Conservation (phyloP, 2,888 invertebrate species). For the Synanthedon andrenaeformis region DNA sequence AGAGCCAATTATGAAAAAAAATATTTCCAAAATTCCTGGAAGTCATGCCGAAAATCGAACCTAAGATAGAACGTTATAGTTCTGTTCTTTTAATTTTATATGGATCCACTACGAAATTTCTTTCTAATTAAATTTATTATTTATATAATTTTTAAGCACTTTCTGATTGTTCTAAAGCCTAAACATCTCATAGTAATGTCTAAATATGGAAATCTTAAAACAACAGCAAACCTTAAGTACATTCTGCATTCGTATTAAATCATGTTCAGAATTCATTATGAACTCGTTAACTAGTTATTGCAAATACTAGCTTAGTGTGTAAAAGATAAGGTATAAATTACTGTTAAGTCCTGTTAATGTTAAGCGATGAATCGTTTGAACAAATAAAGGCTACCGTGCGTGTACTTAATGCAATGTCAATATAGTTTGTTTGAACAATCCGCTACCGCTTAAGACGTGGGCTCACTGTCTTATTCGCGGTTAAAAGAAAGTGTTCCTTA, state of each 20-base stretch:
- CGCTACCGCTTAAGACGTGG: slow-evolving; percentile 20
- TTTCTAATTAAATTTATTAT: too few relatives aligned
- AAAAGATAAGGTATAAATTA: not conserved
- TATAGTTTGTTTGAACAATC: slow-evolving; percentile 10
- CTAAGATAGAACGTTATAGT: too few relatives aligned
- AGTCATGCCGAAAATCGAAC: too few relatives aligned
- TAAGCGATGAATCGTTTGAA: not conserved
- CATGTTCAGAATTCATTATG: not conserved
- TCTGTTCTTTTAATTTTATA: too few relatives aligned
- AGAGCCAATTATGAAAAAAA: too few relatives aligned
- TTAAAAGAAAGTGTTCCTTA: not conserved
- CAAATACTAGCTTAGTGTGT: not conserved
- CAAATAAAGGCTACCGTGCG: slow-evolving; percentile 25
- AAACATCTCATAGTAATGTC: not conserved
- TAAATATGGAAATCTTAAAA: not conserved
- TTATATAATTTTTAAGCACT: too few relatives aligned
- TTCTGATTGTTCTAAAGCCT: too few relatives aligned
- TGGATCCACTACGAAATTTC: too few relatives aligned
- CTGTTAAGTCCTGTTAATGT: not conserved
- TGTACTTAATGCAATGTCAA: slow-evolving; percentile 33
- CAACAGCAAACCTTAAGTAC: not conserved
- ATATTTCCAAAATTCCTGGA: too few relatives aligned
- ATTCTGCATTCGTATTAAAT: not conserved
- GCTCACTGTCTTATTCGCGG: slow-evolving; percentile 18
- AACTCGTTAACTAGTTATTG: not conserved